Conservation (phyloP, 2,888 invertebrate genomes). For the Stenoptilia bipunctidactyla region DNA sequence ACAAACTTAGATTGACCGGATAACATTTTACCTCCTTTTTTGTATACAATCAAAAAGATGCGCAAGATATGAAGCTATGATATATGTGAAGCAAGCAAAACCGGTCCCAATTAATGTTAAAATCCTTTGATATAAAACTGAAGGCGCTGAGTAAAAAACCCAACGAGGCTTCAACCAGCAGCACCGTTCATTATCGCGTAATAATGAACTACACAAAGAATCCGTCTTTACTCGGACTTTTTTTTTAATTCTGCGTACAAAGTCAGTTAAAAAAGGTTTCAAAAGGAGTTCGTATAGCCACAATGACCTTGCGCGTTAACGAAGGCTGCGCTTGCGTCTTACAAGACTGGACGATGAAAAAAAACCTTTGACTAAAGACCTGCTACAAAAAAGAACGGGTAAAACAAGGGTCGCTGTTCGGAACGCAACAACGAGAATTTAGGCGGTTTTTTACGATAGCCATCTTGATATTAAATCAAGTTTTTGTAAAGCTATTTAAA, state of each 20-base stretch:
- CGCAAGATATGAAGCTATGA: too few species aligned
- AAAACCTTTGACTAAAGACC: constrained; percentile 49
- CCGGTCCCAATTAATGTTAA: too few species aligned
- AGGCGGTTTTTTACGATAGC: constrained; percentile 26
- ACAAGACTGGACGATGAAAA: constrained; percentile 51
- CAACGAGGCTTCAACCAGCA: neutral
- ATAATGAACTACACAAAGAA: neutral
- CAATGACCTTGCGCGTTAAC: constrained; percentile 61
- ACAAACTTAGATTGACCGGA: too few species aligned
- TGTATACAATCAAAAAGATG: too few species aligned
- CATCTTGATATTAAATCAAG: neutral
- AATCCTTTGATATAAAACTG: too few species aligned
- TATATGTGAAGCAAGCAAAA: too few species aligned
- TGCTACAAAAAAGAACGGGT: constrained; percentile 57
- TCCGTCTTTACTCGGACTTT: neutral
- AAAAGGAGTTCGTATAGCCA: constrained; percentile 24
- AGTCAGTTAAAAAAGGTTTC: constrained; percentile 4
- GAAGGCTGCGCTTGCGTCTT: constrained; percentile 60
- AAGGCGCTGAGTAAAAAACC: neutral
- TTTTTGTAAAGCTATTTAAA: constrained; percentile 12
- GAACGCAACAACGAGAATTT: constrained; percentile 30
- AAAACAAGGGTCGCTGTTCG: constrained; percentile 38
- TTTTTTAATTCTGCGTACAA: neutral
- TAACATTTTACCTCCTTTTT: too few species aligned
- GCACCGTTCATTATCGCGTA: neutral